Evolutionary conservation across 2,113 vertebrate species (phyloP).

Genomic region (Platysternon megacephalum): DNA sequence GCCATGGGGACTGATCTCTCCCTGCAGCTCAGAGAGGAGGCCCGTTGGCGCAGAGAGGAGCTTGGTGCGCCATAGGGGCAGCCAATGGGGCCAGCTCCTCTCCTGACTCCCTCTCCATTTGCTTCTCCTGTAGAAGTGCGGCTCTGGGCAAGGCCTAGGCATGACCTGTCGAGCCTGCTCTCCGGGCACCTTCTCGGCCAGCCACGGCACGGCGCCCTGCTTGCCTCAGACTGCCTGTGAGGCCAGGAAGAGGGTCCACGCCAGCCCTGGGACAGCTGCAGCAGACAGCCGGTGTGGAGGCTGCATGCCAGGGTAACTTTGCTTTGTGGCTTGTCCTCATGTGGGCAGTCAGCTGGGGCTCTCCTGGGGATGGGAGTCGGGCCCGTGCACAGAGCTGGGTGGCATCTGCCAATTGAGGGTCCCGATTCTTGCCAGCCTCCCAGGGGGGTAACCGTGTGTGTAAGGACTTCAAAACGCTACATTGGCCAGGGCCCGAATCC

Average conservation of each 20-base stretch:
- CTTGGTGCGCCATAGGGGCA: background rate
- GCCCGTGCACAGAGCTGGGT: accelerated
- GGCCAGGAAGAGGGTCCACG: constrained; percentile 70
- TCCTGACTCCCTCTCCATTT: background rate
- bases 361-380: background rate
- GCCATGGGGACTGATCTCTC: background rate
- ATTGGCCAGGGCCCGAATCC: background rate
- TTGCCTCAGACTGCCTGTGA: constrained; percentile 80
- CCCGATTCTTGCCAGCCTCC: background rate
- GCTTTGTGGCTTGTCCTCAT: no score
- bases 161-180: constrained; percentile 83
- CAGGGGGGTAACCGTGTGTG: background rate
- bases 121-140: constrained; percentile 72
- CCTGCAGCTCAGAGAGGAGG: background rate
- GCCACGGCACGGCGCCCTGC: constrained; percentile 74
- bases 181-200: constrained; percentile 84
- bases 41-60: background rate
- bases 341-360: background rate
- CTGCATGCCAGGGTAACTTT: constrained; percentile 86
- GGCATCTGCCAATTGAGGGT: accelerated
- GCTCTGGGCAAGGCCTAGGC: background rate
- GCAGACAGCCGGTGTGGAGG: constrained; percentile 83
- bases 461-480: background rate
- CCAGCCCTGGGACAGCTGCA: constrained; percentile 65
- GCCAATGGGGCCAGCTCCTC: background rate